Evolutionary conservation across 2,113 vertebrate species (phyloP), one percentile per base, ranked within the genome.

Genomic region (Cynocephalus volans): DNA sequence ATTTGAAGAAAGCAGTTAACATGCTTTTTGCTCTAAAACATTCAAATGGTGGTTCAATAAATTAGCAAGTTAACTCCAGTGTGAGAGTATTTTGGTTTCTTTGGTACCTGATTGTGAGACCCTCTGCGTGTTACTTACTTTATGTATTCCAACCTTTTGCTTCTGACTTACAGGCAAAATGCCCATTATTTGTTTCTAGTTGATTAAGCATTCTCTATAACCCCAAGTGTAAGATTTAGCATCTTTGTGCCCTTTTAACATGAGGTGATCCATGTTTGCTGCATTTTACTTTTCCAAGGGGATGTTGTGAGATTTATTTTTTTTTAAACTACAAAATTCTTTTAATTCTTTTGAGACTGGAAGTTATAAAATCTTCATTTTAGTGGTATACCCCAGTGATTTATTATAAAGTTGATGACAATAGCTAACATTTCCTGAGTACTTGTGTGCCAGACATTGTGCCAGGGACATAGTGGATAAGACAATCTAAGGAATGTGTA

Each of bases 1-100:
- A 76, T 92, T 95, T 50, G 90, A 90, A 88, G 72, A 87, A 56
- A 65, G 50, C 54, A 85, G 28, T 64, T 87, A 82, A 77, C 15
- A n/a, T 62, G 19, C 4, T 87, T 87, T 87, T 95, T 83, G 50
- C 18, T 80, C 58, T 80, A 33, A 65, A n/a, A 45, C 41, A 24
- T 87, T 96, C 41, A 93, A 18, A 79, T 77, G 69, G 23, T 72
- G n/a, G 45, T 48, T 87, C 56, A 90, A 4, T 93, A 87, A 87
- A 72, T 85, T 70, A 90, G 64, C 73, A 88, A 58, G 41, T 31
- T 70, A 86, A 90, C 69, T 67, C 62, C 92, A 10, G 23, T 81
- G 8, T 87, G 76, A 97, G 36, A 79, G 28, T 67, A 23, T 67
- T 81, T 86, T 33, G 77, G 13, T 87, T 91, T 82, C n/a, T 28